phyloP scores from a whole-genome alignment of 2,888 invertebrate genomes.

The Tetragonula carbonaria region DNA sequence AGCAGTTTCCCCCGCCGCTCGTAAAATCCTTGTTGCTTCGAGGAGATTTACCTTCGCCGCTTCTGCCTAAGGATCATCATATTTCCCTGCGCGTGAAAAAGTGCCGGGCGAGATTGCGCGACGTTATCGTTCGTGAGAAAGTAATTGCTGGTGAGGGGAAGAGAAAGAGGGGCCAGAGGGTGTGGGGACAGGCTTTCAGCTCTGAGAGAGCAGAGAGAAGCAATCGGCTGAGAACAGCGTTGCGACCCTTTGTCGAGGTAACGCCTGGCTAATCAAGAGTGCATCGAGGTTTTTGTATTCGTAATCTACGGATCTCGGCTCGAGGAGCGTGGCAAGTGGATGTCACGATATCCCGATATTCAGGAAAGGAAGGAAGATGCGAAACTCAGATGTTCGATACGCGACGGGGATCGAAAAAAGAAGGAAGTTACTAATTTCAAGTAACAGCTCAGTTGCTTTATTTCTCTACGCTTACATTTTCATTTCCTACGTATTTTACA shows the following conservation, averaged over 20 bases:
- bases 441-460: background rate
- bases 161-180: constrained; percentile 9
- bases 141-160: constrained; percentile 32
- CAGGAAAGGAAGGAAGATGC: background rate
- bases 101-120: constrained; percentile 63
- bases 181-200: constrained; percentile 51
- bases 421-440: background rate
- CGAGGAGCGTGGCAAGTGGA: background rate
- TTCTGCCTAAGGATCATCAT: constrained; percentile 63
- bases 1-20: constrained; percentile 13
- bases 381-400: background rate
- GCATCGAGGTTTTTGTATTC: constrained; percentile 43
- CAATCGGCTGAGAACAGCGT: constrained; percentile 61
- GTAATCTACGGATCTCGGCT: constrained; percentile 10
- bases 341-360: background rate
- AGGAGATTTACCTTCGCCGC: constrained; percentile 49
- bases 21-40: constrained; percentile 53
- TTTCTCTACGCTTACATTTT: background rate
- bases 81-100: constrained; percentile 62
- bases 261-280: constrained; percentile 55
- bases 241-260: constrained; percentile 41
- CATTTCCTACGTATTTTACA: too few relatives aligned
- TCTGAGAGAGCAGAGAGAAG: constrained; percentile 40
- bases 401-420: background rate
- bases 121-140: constrained; percentile 63